Conservation (phyloP, 2,113 vertebrate species). For the Phylloscopus trochilus region DNA sequence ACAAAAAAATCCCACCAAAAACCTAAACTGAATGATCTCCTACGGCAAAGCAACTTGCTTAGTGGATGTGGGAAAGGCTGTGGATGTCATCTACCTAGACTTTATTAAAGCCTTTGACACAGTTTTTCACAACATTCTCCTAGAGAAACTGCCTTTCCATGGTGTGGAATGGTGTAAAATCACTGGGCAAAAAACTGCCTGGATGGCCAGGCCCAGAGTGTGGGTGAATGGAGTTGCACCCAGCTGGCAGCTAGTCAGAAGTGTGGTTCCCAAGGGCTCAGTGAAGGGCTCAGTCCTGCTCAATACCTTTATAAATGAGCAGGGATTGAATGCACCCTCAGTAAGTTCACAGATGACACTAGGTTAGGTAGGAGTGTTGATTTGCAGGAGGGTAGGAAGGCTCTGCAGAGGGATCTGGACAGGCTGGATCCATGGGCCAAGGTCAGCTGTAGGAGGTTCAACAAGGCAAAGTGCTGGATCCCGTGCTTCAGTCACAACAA, state of each 20-base stretch:
- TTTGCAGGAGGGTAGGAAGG: not conserved
- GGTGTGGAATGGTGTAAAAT: not conserved
- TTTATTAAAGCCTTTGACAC: not conserved
- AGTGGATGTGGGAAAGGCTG: not conserved
- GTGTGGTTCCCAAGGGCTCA: not conserved
- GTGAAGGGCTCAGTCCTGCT: not conserved
- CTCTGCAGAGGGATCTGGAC: not conserved
- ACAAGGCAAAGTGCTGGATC: not conserved
- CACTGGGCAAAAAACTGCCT: not conserved
- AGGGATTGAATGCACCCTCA: not conserved
- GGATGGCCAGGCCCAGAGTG: not conserved
- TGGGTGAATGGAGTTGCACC: not conserved
- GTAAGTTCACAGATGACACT: not conserved
- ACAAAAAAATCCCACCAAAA: not conserved
- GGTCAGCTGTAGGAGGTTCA: accelerated
- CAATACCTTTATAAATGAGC: not conserved
- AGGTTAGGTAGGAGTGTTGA: not conserved
- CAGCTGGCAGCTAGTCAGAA: not conserved
- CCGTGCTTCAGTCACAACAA: not conserved
- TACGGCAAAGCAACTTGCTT: not conserved
- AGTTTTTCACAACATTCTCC: not conserved
- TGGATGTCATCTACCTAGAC: not conserved
- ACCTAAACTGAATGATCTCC: not conserved
- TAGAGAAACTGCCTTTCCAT: not conserved
- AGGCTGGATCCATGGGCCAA: not conserved